Evolutionary conservation across 2,888 invertebrate species (phyloP), one percentile per base, ranked within the genome.

Genomic region (Chymomyza caudatula): DNA sequence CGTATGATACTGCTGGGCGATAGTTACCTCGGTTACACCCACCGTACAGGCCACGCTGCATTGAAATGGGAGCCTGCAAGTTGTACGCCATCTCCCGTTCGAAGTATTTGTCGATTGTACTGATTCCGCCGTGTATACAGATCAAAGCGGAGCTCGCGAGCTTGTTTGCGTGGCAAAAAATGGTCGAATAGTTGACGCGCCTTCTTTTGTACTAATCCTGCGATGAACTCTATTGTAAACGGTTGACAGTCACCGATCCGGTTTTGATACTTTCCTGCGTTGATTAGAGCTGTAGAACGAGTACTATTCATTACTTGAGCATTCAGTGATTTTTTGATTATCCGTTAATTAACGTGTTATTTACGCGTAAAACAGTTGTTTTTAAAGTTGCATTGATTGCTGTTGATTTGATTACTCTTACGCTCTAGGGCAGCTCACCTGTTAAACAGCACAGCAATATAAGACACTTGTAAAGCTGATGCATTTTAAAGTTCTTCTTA

Each of bases 41-140:
- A 83, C 83, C 83, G 73, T 58, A 76, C 65, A 2, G 83, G 83
- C 81, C 83, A 81, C 4, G 19, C 64, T 13, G 67, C 65, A 71
- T 83, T 81, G 60, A 83, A 83, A 60, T 79, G 68, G 43, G 83
- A 79, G 29, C 47, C 43, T 11, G 55, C 25, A 37, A 83, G 54
- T 22, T 63, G 47, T 42, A 61, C 63, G 11, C 60, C 63, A 29
- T 75, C 65, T 42, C 68, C 76, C 13, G 74, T 59, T 17, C 49
- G 63, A 54, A 83, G 43, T 51, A 66, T 51, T 64, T 83, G 77
- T 5, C 71, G 71, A n/a, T 54, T 44, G 43, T 76, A 53, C 22
- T 71, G 78, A 74, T 83, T 83, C 11, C 20, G 58, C 23, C 83
- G 70, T 5, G 83, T 83, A 58, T 77, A 83, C 37, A 83, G 65